phyloP scores from a whole-genome alignment of 2,797 vertebrate genomes.

The Macrochelys suwanniensis region DNA sequence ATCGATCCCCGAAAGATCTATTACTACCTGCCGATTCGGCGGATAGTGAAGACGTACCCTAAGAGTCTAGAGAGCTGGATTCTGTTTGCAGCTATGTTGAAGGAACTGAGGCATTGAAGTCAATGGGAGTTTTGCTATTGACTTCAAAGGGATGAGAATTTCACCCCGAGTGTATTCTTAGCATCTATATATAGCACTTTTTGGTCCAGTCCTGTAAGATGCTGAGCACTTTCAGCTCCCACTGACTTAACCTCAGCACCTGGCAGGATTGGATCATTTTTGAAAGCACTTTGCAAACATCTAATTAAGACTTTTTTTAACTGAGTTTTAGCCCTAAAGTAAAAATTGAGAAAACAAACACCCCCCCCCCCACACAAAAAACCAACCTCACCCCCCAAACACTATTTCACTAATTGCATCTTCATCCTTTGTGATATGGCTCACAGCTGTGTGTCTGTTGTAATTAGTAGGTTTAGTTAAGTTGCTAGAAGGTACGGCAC shows the following conservation, averaged over 20 bases:
- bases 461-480: not conserved
- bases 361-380: not conserved
- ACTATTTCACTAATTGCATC: not conserved
- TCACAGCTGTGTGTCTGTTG: not conserved
- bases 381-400: no score
- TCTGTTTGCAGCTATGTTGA: not conserved
- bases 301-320: not conserved
- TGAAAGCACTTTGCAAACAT: not conserved
- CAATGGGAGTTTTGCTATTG: not conserved
- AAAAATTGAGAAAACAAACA: no score
- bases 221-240: not conserved
- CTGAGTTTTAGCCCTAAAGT: not conserved
- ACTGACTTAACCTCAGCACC: not conserved
- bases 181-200: rapidly evolving
- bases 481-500: not conserved
- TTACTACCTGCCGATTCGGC: no score
- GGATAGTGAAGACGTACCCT: no score
- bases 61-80: not conserved
- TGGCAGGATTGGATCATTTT: not conserved
- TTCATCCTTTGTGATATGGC: not conserved
- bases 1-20: no score
- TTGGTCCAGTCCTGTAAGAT: not conserved
- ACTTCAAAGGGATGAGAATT: not conserved
- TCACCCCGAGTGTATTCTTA: not conserved
- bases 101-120: rapidly evolving